Evolutionary conservation across 2,113 vertebrate genomes (phyloP).

Genomic region (Oxyura jamaicensis): DNA sequence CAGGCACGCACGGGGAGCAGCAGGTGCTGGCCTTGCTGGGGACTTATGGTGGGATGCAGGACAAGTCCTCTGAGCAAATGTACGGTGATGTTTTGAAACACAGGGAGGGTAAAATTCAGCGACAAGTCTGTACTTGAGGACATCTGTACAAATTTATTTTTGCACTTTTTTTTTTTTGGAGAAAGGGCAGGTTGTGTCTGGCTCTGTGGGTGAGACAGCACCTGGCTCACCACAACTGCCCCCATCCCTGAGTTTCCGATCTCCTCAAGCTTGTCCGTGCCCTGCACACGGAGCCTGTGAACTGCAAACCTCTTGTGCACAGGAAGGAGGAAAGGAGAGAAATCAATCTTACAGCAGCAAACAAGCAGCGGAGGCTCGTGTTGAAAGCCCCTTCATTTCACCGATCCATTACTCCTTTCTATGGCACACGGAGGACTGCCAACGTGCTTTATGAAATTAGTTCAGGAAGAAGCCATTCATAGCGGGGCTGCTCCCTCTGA

Average conservation of each 20-base stretch:
- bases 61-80: background rate
- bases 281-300: background rate
- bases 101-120: background rate
- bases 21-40: accelerated
- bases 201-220: background rate
- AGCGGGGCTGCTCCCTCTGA: background rate
- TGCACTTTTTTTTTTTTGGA: no score
- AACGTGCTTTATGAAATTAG: slow-evolving; percentile 12
- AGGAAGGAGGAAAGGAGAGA: background rate
- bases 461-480: background rate
- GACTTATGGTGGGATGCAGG: background rate
- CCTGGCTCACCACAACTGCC: background rate
- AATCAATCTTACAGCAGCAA: slow-evolving; percentile 16
- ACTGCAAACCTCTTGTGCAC: background rate
- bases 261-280: background rate
- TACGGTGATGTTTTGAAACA: background rate
- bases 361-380: background rate
- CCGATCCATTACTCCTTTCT: background rate
- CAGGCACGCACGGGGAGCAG: background rate
- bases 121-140: background rate
- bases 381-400: background rate
- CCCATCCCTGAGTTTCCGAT: background rate
- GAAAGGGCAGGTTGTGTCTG: background rate
- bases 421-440: background rate
- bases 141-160: background rate